Evolutionary conservation across 2,888 invertebrate species (phyloP), one percentile per base, ranked within the genome.

Genomic region (Yponomeuta malinellus): DNA sequence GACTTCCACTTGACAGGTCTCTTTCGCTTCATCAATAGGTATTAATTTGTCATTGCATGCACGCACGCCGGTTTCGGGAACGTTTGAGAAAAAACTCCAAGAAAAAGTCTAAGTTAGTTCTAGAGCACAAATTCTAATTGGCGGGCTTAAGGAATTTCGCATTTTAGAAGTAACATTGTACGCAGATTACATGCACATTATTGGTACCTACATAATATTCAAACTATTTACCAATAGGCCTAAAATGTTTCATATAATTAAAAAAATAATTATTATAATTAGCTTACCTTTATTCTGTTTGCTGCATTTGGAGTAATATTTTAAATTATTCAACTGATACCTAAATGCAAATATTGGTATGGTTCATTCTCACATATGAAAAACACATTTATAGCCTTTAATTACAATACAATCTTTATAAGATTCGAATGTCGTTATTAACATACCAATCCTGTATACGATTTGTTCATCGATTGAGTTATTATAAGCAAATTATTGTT

Each of bases 401-500:
- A 59, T 59, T 59, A 59, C 52, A 9, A 59, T 15, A 59, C 52
- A 59, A 59, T 59, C 3, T 59, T 59, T 59, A 15, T 59, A 59
- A 15, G 15, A 59, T 59, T 15, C 52, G 12, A 59, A 59, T 15
- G 52, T 59, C 2, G 64, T 31, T 31, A 64, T 64, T 64, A 64
- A 64, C 23, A 29, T 64, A 23, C 6, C n/a, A 64, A 64, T 64
- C 64, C 31, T 10, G 64, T 29, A 31, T 9, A 31, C 33, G 37
- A 66, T 33, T 67, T 52, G 68, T 9, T 52, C 31, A 69, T 10
- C 68, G 48, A 69, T 69, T 69, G 48, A 69, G 68, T 69, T 69
- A 69, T 52, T 69, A 69, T 69, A 10, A 48, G 52, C 48, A 48
- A 69, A 69, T 69, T 69, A 52, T 69, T 52, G 52, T 69, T 69